These are phyloP conservation scores for Propsilocerus akamusi DNA, from an alignment of 1,140 invertebrate species.

Conservation along the genomic window DNA sequence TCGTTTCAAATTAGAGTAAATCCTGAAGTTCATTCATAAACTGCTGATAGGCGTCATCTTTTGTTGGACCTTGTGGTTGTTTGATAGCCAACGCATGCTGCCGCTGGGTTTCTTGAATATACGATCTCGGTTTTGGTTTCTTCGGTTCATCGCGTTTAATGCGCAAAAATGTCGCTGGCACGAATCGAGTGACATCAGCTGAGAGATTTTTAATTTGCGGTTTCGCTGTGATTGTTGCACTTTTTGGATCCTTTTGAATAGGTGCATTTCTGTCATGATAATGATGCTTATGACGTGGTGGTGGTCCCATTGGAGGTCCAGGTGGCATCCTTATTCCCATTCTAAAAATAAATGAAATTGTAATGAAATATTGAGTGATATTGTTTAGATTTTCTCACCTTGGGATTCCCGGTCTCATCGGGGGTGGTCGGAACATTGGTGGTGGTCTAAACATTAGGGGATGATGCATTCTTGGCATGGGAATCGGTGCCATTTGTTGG, in stretches of 20 bases:
- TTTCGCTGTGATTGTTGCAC: constrained; percentile 75
- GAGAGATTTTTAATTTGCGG: constrained; percentile 88
- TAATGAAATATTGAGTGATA: constrained; percentile 20
- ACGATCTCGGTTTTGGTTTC: constrained; percentile 19
- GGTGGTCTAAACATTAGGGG: constrained; percentile 38
- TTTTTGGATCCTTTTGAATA: constrained; percentile 10
- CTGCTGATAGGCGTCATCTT: constrained; percentile 93
- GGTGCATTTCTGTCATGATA: constrained; percentile 14
- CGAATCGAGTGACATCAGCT: constrained; percentile 87
- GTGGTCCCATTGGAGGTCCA: constrained; percentile 38
- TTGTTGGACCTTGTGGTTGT: constrained; percentile 46
- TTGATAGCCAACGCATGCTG: constrained; percentile 19
- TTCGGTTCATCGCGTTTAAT: constrained; percentile 64
- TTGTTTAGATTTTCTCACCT: too few species aligned
- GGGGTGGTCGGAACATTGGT: constrained; percentile 31
- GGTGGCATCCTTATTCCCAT: constrained; percentile 7
- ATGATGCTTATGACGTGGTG: constrained; percentile 28
- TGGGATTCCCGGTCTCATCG: too few species aligned
- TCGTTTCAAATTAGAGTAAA: constrained; percentile 44
- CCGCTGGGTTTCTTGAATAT: constrained; percentile 24
- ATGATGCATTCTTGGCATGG: background rate
- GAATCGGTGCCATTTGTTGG: constrained; percentile 17
- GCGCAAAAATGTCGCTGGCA: constrained; percentile 77
- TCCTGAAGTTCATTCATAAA: constrained; percentile 98
- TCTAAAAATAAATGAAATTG: constrained; percentile 7